Conservation (phyloP, 2,113 vertebrate species). For the Strigops habroptila region DNA sequence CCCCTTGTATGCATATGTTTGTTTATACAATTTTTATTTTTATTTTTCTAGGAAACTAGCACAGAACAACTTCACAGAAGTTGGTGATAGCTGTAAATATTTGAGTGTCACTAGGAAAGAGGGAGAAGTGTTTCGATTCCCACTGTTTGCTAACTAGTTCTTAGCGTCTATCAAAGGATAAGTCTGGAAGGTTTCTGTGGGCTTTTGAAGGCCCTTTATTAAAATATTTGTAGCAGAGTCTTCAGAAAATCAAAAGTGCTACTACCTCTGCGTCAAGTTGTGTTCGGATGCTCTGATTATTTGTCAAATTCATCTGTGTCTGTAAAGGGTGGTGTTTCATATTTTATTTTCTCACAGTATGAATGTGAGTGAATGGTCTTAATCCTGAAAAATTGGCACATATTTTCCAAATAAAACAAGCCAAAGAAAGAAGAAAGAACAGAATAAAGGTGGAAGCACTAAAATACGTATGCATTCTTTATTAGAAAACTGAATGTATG, state of each 20-base stretch:
- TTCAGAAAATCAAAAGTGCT: not conserved
- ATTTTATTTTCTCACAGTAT: not conserved
- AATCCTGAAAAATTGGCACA: not conserved
- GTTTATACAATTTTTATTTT: not conserved
- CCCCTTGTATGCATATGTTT: not conserved
- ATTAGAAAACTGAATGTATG: not conserved
- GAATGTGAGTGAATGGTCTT: not conserved
- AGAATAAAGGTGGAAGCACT: not conserved
- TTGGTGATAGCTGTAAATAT: not conserved
- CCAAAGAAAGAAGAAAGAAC: not conserved
- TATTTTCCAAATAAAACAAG: not conserved
- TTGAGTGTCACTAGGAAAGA: not conserved
- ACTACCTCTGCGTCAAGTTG: not conserved
- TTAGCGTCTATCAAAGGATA: not conserved
- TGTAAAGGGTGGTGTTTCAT: not conserved
- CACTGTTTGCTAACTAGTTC: not conserved
- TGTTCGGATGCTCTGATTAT: not conserved
- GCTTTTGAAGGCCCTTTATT: not conserved
- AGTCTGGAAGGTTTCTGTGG: not conserved
- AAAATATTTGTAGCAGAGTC: not conserved
- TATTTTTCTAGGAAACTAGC: not conserved
- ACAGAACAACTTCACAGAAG: not conserved
- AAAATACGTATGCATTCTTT: not conserved
- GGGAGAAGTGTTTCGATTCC: not conserved
- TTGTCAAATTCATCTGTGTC: not conserved